These are phyloP conservation scores for Stratiomys singularior DNA, from an alignment of 2,888 invertebrate genomes.

Conservation along the genomic window DNA sequence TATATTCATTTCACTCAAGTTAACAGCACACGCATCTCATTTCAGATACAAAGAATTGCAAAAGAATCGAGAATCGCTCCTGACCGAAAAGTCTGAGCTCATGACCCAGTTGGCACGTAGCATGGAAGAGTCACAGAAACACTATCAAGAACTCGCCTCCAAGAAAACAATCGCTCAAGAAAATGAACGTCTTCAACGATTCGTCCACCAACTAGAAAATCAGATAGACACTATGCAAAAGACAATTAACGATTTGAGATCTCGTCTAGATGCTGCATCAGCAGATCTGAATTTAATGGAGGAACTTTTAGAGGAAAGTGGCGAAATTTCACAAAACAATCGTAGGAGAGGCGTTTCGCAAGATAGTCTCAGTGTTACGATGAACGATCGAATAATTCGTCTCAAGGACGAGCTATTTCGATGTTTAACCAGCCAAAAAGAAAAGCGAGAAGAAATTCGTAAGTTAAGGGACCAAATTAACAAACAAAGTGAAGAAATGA, in stretches of 20 bases:
- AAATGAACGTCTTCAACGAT: slow-evolving; percentile 58
- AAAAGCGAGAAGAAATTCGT: slow-evolving; percentile 68
- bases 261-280: slow-evolving; percentile 60
- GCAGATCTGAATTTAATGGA: slow-evolving; percentile 63
- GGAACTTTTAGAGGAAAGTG: slow-evolving; percentile 60
- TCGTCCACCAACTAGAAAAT: slow-evolving; percentile 58
- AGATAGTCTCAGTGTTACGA: slow-evolving; percentile 14
- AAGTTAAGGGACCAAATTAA: slow-evolving; percentile 63
- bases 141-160: slow-evolving; percentile 63
- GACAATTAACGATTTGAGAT: slow-evolving; percentile 59
- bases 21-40: background rate
- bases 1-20: background rate
- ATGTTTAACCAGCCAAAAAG: slow-evolving; percentile 64
- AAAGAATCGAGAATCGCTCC: slow-evolving; percentile 70
- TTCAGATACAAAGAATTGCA: slow-evolving; percentile 68
- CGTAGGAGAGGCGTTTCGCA: slow-evolving; percentile 54
- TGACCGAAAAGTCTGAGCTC: slow-evolving; percentile 72
- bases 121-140: slow-evolving; percentile 70
- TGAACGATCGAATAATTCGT: slow-evolving; percentile 63
- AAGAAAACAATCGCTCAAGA: slow-evolving; percentile 60
- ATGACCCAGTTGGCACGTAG: slow-evolving; percentile 73
- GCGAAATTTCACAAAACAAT: slow-evolving; percentile 55
- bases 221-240: slow-evolving; percentile 60
- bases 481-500: slow-evolving; percentile 58
- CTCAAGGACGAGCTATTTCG: slow-evolving; percentile 66